These are phyloP conservation scores for Acrossocheilus fasciatus DNA, from an alignment of 2,797 vertebrate genomes.

Conservation along the genomic window DNA sequence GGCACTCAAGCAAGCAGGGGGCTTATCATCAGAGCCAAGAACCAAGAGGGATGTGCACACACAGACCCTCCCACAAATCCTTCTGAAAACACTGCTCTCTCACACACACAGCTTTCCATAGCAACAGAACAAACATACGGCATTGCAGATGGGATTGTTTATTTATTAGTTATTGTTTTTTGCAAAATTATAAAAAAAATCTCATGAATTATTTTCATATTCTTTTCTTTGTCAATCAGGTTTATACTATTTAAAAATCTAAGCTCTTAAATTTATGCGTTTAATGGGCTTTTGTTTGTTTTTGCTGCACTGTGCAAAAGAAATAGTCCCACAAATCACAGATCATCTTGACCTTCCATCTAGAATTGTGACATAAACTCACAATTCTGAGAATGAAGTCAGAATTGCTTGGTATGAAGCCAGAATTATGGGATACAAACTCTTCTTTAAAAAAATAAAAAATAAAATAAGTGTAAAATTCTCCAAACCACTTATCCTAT, in stretches of 20 bases:
- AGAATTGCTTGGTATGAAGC: too few species aligned
- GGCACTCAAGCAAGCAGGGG: constrained; percentile 51
- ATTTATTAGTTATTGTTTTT: neutral
- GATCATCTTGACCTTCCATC: too few species aligned
- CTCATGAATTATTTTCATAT: constrained; percentile 37
- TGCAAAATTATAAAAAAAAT: neutral
- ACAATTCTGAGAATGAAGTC: too few species aligned
- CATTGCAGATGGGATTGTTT: constrained; percentile 20
- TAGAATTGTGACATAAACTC: too few species aligned
- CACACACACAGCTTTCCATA: constrained; percentile 24
- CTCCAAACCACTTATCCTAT: neutral
- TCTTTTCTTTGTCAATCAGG: constrained; percentile 3
- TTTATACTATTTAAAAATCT: neutral
- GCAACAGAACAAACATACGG: constrained; percentile 49
- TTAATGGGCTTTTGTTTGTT: neutral
- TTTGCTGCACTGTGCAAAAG: neutral
- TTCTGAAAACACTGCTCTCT: neutral
- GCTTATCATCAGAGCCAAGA: constrained; percentile 59
- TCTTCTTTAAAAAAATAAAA: too few species aligned
- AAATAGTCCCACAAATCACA: neutral
- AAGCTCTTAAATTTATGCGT: neutral
- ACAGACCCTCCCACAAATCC: constrained; percentile 34
- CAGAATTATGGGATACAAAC: too few species aligned
- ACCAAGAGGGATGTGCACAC: constrained; percentile 47
- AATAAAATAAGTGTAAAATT: neutral